Evolutionary conservation across 2,888 invertebrate species (phyloP), one percentile per base, ranked within the genome.

Genomic region (Meloe dianella): DNA sequence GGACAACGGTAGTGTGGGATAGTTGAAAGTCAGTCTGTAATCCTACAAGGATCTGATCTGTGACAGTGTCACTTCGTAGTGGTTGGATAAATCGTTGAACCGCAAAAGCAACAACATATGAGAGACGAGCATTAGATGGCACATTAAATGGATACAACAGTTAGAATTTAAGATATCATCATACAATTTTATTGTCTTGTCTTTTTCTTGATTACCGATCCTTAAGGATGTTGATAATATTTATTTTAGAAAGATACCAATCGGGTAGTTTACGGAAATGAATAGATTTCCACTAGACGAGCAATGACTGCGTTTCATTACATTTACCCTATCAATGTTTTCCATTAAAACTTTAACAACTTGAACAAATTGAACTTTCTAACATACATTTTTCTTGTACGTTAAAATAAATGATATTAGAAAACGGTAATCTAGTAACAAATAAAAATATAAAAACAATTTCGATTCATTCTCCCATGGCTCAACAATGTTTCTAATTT

Each of bases 11-110:
- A 75, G 75, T 74, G 73, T 71, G 73, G 75, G 71, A 74, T 76
- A 77, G 76, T 77, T 74, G 73, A 71, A 75, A 73, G 73, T 74
- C 76, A 71, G 74, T 69, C 72, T 60, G 75, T 80, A 80, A 80
- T 80, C 80, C 78, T 41, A 65, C 35, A 32, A 9, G 77, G 78
- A 78, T 79, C 74, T 76, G 71, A 69, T 68, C 72, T 71, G 72
- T 71, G 72, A 68, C 75, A 71, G 63, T 69, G 69, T 67, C 9
- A 2, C 47, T 47, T 47, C 47, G 10, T 20, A 47, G 20, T 72
- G 76, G 73, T 68, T 72, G 79, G 78, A 79, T 78, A 78, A 78
- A 74, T 76, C 73, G 72, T 74, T 71, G 72, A 67, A 74, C 79
- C 79, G 74, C 79, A 73, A 73, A 22, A 7, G 17, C 17, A 41